Conservation (phyloP, 2,113 vertebrate species). For the Amia ocellicauda region DNA sequence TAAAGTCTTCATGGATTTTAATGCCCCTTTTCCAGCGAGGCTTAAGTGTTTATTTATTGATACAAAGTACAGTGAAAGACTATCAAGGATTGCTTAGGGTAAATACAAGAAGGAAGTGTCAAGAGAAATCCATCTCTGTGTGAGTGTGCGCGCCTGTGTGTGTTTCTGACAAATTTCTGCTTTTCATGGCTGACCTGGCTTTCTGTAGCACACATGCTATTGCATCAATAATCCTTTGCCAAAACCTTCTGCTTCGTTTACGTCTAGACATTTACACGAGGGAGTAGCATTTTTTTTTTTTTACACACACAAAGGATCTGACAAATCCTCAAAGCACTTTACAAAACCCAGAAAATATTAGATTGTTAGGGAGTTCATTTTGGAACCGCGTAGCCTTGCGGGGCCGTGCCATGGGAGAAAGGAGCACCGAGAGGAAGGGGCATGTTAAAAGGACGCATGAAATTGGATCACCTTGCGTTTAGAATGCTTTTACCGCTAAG, state of each 20-base stretch:
- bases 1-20: too few species aligned
- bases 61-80: not conserved
- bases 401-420: not conserved
- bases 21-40: too few species aligned
- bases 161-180: conserved; percentile 3
- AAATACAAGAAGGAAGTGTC: conserved; percentile 3
- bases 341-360: not conserved
- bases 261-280: conserved; percentile 20
- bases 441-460: not conserved
- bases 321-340: conserved; percentile 5
- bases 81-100: not conserved
- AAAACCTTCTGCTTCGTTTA: conserved; percentile 16
- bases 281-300: conserved; percentile 12
- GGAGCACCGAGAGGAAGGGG: not conserved
- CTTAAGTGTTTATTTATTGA: conserved; percentile 1
- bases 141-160: not conserved
- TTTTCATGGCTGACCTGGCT: conserved; percentile 18
- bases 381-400: not conserved
- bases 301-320: conserved; percentile 1
- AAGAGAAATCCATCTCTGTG: conserved; percentile 12
- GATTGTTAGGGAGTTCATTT: not conserved
- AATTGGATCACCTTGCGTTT: conserved; percentile 15
- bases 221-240: conserved; percentile 14
- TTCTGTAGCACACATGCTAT: not conserved
- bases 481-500: not conserved